Percentiles rank a stretch among this genome's conserved stretches.
phyloP scores from a whole-genome alignment of 2,113 vertebrate genomes.

The Charina bottae region DNA sequence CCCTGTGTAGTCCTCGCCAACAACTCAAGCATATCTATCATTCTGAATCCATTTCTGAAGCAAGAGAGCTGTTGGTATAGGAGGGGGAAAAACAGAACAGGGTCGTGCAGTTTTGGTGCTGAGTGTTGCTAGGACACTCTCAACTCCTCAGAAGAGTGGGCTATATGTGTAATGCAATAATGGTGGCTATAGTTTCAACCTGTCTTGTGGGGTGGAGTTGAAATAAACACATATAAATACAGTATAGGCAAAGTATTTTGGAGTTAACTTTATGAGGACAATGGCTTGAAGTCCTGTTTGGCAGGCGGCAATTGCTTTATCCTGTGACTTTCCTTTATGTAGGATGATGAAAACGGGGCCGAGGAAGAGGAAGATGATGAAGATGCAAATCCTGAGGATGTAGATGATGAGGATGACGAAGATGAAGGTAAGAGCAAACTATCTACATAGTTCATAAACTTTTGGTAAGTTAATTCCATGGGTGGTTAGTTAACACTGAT shows the following conservation, averaged over 20 bases:
- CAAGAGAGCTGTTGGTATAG: neutral
- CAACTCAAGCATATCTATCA: too few relatives aligned
- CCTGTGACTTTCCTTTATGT: slow-evolving; percentile 35
- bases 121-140: neutral
- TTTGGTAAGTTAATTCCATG: neutral
- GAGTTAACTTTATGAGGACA: neutral
- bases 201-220: neutral
- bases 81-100: neutral
- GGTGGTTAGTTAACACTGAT: slow-evolving; percentile 20
- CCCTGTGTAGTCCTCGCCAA: neutral
- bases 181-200: neutral
- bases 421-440: slow-evolving; percentile 70
- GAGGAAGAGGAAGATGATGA: slow-evolving; percentile 77
- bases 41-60: too few relatives aligned
- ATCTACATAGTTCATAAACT: neutral
- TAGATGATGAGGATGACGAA: slow-evolving; percentile 76
- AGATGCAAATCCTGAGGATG: slow-evolving; percentile 79
- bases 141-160: neutral
- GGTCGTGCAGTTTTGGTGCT: neutral
- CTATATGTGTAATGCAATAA: neutral
- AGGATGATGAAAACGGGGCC: slow-evolving; percentile 81
- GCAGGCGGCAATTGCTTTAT: neutral
- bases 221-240: neutral
- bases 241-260: neutral
- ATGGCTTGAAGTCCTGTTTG: neutral